Evolutionary conservation across 2,113 vertebrate genomes (phyloP).

Genomic region (Lota lota): DNA sequence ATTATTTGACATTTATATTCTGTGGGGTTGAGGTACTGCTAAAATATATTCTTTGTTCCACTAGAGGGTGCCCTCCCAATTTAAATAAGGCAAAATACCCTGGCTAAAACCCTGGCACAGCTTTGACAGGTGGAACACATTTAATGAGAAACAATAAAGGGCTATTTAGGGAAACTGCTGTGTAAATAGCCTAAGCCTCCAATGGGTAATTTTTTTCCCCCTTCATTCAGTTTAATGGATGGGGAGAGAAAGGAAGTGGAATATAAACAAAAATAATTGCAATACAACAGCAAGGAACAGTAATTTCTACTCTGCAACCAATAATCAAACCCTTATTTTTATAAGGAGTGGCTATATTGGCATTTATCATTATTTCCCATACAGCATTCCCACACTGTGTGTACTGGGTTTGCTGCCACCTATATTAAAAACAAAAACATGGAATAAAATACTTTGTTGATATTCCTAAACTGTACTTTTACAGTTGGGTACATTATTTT

Average conservation of each 20-base stretch:
- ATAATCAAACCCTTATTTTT: no score
- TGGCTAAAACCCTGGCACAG: not conserved
- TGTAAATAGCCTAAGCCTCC: conserved; percentile 3
- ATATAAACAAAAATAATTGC: not conserved
- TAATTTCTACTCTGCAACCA: no score
- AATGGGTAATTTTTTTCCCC: not conserved
- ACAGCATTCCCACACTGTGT: no score
- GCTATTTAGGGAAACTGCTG: conserved; percentile 20
- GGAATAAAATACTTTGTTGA: no score
- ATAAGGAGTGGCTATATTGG: no score
- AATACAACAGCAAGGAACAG: no score
- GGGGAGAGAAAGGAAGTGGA: not conserved
- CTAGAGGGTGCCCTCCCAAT: conserved; percentile 28
- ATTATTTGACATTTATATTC: not conserved
- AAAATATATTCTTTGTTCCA: conserved; percentile 19
- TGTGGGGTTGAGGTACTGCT: not conserved
- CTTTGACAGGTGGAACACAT: conserved; percentile 19
- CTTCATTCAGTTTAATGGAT: not conserved
- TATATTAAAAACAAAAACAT: no score
- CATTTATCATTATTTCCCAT: no score
- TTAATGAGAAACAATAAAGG: not conserved
- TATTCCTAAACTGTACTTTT: no score
- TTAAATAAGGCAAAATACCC: conserved; percentile 1
- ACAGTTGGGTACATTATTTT: no score
- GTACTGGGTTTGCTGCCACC: no score